Conservation (phyloP, 2,888 invertebrate species). For the Synanthedon myopaeformis region DNA sequence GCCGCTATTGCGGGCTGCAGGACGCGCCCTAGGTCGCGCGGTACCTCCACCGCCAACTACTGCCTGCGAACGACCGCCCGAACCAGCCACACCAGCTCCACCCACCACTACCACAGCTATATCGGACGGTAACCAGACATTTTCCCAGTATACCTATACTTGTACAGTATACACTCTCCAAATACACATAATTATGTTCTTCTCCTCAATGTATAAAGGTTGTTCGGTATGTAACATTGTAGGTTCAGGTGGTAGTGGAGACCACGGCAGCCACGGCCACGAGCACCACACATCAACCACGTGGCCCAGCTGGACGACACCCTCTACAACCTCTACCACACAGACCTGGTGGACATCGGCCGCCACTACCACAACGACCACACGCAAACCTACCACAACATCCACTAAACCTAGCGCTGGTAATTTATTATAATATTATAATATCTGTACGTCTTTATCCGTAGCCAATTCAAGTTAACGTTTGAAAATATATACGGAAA, state of each 20-base stretch:
- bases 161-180: background rate
- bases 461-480: too few relatives aligned
- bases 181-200: constrained; percentile 1
- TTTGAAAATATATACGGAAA: too few relatives aligned
- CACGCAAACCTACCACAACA: constrained; percentile 12
- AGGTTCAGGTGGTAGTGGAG: constrained; percentile 33
- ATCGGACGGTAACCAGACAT: constrained; percentile 35
- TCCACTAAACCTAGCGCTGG: background rate
- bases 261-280: constrained; percentile 29
- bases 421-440: background rate
- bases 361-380: constrained; percentile 18
- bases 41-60: constrained; percentile 61
- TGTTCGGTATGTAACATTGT: constrained; percentile 11
- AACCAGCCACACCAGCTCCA: constrained; percentile 80
- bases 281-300: constrained; percentile 47
- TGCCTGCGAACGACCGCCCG: constrained; percentile 76
- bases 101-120: constrained; percentile 77
- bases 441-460: too few relatives aligned
- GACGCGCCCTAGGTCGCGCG: constrained; percentile 77
- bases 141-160: too few relatives aligned
- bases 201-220: constrained; percentile 11
- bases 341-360: constrained; percentile 37
- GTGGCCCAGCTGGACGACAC: constrained; percentile 54
- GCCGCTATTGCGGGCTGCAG: constrained; percentile 82
- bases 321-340: constrained; percentile 39